Conservation (phyloP, 2,888 invertebrate species). For the Macaria notata region DNA sequence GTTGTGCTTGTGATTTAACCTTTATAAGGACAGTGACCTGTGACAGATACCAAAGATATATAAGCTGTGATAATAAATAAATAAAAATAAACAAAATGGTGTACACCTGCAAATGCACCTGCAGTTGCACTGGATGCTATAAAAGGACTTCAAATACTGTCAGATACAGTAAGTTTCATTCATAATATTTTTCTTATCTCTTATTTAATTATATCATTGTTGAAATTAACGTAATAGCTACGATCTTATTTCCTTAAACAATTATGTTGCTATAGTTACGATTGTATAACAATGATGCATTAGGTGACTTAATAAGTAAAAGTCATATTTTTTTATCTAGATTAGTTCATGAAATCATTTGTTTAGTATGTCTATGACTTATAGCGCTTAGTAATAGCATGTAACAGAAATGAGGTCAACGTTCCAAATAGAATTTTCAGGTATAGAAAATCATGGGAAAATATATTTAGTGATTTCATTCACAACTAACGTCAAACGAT, state of each 20-base stretch:
- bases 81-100: conserved; percentile 48
- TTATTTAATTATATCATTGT: neutral
- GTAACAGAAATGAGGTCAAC: conserved; percentile 18
- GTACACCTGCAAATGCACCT: conserved; percentile 45
- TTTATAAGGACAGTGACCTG: conserved; percentile 30
- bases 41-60: conserved; percentile 44
- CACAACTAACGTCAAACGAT: conserved; percentile 1
- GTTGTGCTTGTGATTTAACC: conserved; percentile 50
- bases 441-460: conserved; percentile 8
- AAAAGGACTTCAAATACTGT: conserved; percentile 47
- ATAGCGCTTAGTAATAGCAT: conserved; percentile 1
- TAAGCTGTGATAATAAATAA: conserved; percentile 65
- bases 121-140: conserved; percentile 59
- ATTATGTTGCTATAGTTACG: no score
- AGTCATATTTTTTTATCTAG: conserved; percentile 28
- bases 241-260: no score
- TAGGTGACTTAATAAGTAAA: conserved; percentile 27
- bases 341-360: conserved; percentile 10
- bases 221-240: no score
- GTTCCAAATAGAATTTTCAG: conserved; percentile 11
- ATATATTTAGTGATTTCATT: neutral
- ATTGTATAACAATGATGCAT: neutral
- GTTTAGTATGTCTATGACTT: conserved; percentile 12
- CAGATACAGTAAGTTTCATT: conserved; percentile 54
- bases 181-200: conserved; percentile 9